Evolutionary conservation across 1,140 invertebrate genomes (phyloP).

Genomic region (Chlorops oryzae): DNA sequence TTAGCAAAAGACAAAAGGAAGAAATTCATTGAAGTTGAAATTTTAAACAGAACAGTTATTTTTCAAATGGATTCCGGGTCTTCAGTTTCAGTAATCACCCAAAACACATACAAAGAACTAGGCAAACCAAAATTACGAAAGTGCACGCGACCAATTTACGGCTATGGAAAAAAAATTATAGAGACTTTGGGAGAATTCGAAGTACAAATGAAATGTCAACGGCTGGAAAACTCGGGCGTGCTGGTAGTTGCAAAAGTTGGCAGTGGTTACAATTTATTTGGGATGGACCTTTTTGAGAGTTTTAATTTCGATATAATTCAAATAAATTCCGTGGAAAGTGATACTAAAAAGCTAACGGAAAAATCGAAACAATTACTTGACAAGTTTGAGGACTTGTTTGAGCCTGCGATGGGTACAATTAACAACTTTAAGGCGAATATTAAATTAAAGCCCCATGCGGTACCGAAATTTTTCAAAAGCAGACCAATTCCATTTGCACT

Average conservation of each 20-base stretch:
- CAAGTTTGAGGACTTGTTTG: too few relatives aligned
- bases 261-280: slow-evolving; percentile 20
- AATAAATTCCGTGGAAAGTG: too few relatives aligned
- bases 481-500: slow-evolving; percentile 44
- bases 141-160: not conserved
- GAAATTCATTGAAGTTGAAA: not conserved
- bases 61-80: too few relatives aligned
- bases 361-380: too few relatives aligned
- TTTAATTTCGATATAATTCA: too few relatives aligned
- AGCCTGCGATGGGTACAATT: slow-evolving; percentile 3
- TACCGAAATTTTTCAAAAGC: slow-evolving; percentile 15
- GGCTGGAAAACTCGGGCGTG: not conserved
- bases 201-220: slow-evolving; percentile 1
- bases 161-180: not conserved
- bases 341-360: too few relatives aligned
- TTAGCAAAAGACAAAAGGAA: not conserved
- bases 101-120: not conserved
- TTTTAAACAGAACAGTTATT: not conserved
- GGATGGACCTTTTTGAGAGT: too few relatives aligned
- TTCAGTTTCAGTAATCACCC: too few relatives aligned
- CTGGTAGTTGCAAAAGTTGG: not conserved
- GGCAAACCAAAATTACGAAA: not conserved
- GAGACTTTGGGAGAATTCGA: not conserved
- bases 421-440: too few relatives aligned
- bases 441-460: slow-evolving; percentile 3